Evolutionary conservation across 1,140 invertebrate species (phyloP), one percentile per base, ranked within the genome.

Genomic region (Drosophila tani): DNA sequence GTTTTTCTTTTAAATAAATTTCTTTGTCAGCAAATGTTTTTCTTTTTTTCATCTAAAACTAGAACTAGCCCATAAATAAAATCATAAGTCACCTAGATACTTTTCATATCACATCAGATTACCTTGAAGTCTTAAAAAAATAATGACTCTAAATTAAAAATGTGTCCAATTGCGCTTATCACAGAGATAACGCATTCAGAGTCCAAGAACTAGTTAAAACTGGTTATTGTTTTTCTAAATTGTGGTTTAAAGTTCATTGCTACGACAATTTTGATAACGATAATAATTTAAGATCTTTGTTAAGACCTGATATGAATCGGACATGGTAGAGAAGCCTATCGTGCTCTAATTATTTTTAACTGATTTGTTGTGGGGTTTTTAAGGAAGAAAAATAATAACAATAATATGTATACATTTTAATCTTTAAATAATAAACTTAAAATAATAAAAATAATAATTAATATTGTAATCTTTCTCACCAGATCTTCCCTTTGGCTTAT

Each of bases 401-500:
- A 45, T 35, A 58, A 27, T 32, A 50, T 32, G 9, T 15, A 19
- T 15, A n/a, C n/a, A 35, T n/a, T 7, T 21, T 4, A 8, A 5
- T 17, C 38, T 14, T 11, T 5, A 27, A 27, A 27, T 27, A 6
- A 27, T 27, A 27, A 7, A 6, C 27, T 27, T 27, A 27, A 27
- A 2, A 15, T 9, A 51, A 38, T n/a, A 8, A 11, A 2, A 8
- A 45, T 35, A 58, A 29, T 32, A 50, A 53, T 9, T 15, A 19
- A 21, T n/a, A 35, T 24, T 12, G 15, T 2, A 8, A 8, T 17
- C 21, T 14, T 8, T 2, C 79, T 79, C 62, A 96, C 94, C 12
- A 95, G 94, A 65, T 94, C 93, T 0, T 95, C 92, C 14, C 94
- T 94, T 60, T 95, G 92, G 35, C 94, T 92, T 1, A 95, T 93